Evolutionary conservation across 1,140 invertebrate genomes (phyloP), one percentile per base, ranked within the genome.

Genomic region (Trachymyrmex septentrionalis): DNA sequence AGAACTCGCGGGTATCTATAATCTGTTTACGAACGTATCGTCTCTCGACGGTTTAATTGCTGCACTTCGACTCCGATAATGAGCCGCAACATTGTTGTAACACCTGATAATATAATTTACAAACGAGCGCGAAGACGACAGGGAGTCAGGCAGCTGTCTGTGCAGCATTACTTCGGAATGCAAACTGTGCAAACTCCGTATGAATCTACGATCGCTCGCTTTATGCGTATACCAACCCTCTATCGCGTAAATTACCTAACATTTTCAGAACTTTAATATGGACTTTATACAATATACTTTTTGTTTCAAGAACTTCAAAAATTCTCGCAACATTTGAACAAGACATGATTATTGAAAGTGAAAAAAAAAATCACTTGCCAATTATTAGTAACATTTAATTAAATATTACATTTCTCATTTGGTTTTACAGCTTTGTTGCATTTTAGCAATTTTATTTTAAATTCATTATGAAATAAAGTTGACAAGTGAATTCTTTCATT

Each of bases 1-100:
- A 24, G 34, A 21, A 19, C 48, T 59, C 24, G 30, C 10, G 21
- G 48, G 19, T 30, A 21, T 67, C 50, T 85, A 59, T 87, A 89
- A 90, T 90, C 87, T 89, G 89, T 89, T 90, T 89, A 85, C 80
- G 89, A 80, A 76, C 44, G 48, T 87, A 87, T 78, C 59, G 21
- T 61, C 63, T 80, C 19, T 3, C 34, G 9, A 21, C 34, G 34
- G 48, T 63, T 87, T 80, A 73, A 87, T 87, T 82, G 59, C 61
- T 73, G 73, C 73, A 69, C 24, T 73, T 90, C 72, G 50, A 44
- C 72, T 48, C 6, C 55, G 80, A 89, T 89, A 89, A 84, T 67
- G 27, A 59, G 50, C 19, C 30, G 9, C 63, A 24, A 27, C 55
- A 86, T 61, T 71, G 59, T 76, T 61, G 61, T 71, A 78, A 90